Conservation (phyloP, 2,113 vertebrate species). For the Etheostoma spectabile region DNA sequence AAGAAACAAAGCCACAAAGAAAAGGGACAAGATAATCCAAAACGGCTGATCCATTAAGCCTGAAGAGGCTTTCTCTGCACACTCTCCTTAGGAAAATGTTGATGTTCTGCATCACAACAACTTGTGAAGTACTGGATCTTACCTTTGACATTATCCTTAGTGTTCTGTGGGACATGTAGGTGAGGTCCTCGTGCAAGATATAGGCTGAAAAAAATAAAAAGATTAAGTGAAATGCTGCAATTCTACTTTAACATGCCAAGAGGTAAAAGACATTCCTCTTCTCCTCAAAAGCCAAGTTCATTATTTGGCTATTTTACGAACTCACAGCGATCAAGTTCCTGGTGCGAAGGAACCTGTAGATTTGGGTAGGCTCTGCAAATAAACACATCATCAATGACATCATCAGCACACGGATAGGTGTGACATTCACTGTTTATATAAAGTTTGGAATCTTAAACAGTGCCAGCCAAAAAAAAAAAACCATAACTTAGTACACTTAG, state of each 20-base stretch:
- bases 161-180: conserved; percentile 98
- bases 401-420: neutral
- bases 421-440: neutral
- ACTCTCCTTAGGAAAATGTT: neutral
- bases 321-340: conserved; percentile 98
- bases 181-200: conserved; percentile 98
- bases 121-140: conserved; percentile 57
- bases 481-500: neutral
- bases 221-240: neutral
- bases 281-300: neutral
- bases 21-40: neutral
- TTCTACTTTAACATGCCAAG: neutral
- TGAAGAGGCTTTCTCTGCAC: neutral
- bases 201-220: conserved; percentile 89
- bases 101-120: neutral
- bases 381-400: neutral
- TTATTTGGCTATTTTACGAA: neutral
- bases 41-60: neutral
- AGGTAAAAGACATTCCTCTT: neutral
- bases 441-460: neutral
- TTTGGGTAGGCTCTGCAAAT: conserved; percentile 96
- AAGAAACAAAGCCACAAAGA: neutral
- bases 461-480: neutral
- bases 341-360: conserved; percentile 98
- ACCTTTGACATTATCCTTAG: conserved; percentile 94